These are phyloP conservation scores for Uloborus plumipes DNA, from an alignment of 2,888 invertebrate species.

Conservation along the genomic window DNA sequence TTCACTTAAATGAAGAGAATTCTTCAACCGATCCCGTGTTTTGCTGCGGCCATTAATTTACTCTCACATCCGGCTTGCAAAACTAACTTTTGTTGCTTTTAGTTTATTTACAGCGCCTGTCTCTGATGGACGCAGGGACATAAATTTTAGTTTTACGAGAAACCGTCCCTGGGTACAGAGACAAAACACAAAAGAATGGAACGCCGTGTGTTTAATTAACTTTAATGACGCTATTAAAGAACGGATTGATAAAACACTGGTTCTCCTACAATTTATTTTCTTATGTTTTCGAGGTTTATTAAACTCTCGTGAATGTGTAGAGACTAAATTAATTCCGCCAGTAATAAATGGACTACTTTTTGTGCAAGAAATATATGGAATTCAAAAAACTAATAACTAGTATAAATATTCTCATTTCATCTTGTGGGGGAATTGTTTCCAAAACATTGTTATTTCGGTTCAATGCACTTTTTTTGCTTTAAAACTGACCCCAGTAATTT, in stretches of 20 bases:
- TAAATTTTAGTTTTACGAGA: conserved; percentile 39
- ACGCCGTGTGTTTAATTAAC: conserved; percentile 47
- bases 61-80: conserved; percentile 22
- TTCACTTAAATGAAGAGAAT: too few species aligned
- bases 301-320: too few species aligned
- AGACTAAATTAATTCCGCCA: too few species aligned
- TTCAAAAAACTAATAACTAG: too few species aligned
- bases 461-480: too few species aligned
- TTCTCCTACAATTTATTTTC: neutral
- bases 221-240: conserved; percentile 53
- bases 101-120: conserved; percentile 24
- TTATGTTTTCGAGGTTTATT: too few species aligned
- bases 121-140: conserved; percentile 11
- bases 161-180: neutral
- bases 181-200: conserved; percentile 17
- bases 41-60: conserved; percentile 25
- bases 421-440: too few species aligned
- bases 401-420: too few species aligned
- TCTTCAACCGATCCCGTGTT: conserved; percentile 7
- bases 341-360: too few species aligned
- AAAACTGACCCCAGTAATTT: too few species aligned
- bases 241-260: conserved; percentile 1
- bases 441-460: too few species aligned
- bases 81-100: conserved; percentile 13
- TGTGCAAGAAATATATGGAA: too few species aligned